phyloP scores from a whole-genome alignment of 1,140 invertebrate genomes.

The Brachionus rotundiformis region DNA sequence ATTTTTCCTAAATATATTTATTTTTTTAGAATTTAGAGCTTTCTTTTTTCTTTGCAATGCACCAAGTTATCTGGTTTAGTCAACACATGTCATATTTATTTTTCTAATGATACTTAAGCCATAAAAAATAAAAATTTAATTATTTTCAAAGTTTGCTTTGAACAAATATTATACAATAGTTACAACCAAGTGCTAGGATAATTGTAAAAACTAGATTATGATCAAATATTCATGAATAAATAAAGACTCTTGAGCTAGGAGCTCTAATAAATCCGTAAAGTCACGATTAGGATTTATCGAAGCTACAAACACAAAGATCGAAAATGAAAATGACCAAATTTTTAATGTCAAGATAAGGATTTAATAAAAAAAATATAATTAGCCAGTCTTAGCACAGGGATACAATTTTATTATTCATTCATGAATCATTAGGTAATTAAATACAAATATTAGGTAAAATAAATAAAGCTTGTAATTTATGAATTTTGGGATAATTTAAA shows the following conservation, averaged over 20 bases:
- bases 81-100: slow-evolving; percentile 6
- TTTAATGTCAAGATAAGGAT: slow-evolving; percentile 14
- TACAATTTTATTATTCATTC: not conserved
- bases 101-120: slow-evolving; percentile 1
- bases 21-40: not conserved
- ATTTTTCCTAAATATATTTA: not conserved
- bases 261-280: not conserved
- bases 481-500: slow-evolving; percentile 1
- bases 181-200: not conserved
- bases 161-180: slow-evolving; percentile 21
- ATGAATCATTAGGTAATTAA: slow-evolving; percentile 15
- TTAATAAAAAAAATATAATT: not conserved
- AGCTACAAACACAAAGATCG: not conserved
- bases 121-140: not conserved
- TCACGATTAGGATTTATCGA: not conserved
- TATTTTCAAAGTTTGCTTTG: slow-evolving; percentile 19
- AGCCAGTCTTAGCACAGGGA: not conserved
- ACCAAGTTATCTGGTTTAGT: not conserved
- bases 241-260: not conserved
- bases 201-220: slow-evolving; percentile 3
- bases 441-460: slow-evolving; percentile 21
- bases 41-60: too few species aligned
- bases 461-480: slow-evolving; percentile 12
- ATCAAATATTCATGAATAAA: slow-evolving; percentile 17
- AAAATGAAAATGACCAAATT: not conserved